Evolutionary conservation across 2,113 vertebrate genomes (phyloP).

Genomic region (Platysteira castanea): DNA sequence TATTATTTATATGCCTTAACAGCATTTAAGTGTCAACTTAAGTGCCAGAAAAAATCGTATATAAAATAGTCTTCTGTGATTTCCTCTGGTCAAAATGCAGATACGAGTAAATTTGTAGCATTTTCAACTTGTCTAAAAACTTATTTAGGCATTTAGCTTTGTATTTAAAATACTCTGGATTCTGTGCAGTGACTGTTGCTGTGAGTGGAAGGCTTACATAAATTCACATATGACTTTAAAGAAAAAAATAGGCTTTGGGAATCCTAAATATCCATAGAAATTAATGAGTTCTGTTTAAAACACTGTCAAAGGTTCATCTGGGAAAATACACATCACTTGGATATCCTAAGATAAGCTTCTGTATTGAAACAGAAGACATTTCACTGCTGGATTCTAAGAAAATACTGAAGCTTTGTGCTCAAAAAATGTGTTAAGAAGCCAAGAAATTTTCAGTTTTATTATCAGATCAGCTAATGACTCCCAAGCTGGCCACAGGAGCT

Average conservation of each 20-base stretch:
- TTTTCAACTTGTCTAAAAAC: background rate
- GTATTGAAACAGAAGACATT: background rate
- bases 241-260: background rate
- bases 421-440: background rate
- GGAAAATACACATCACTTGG: background rate
- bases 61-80: background rate
- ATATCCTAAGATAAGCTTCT: background rate
- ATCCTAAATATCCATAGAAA: background rate
- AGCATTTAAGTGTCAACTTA: background rate
- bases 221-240: background rate
- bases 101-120: background rate
- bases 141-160: background rate
- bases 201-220: background rate
- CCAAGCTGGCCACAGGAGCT: background rate
- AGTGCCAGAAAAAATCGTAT: background rate
- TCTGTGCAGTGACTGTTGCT: background rate
- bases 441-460: slow-evolving; percentile 14
- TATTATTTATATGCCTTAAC: background rate
- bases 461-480: background rate
- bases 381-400: background rate
- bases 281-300: slow-evolving; percentile 6
- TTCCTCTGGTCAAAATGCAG: background rate
- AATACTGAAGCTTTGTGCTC: background rate
- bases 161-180: background rate
- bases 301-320: background rate